Base-by-base conservation (phyloP, 2,113 vertebrate species). In the Sula dactylatra region DNA sequence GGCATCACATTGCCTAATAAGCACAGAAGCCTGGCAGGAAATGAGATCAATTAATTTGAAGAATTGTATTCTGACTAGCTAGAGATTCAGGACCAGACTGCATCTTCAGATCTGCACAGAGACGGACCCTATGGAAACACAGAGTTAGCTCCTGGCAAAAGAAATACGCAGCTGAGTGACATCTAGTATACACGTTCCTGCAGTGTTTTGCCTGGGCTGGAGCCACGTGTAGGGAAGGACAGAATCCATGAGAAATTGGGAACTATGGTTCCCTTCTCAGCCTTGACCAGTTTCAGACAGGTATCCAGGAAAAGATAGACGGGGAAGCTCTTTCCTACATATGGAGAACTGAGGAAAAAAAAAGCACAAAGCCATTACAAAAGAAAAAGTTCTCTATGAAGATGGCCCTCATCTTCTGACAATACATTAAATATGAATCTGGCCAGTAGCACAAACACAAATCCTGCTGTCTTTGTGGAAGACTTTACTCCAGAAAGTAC, bases 21-120 rank as follows among this genome's bases (percentile, higher is more conserved):
- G 72, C 65, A 86, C 77, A 94, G 93, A 95, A 94, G 83, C 61
- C 95, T 94, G 90, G 86, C 93, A 97, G 96, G 97, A 97, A 97
- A 96, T 94, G 34, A 94, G 89, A 94, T 94, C 96, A 94, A 96
- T 96, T 96, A 94, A 97, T 96, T 97, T 95, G 86, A 97, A 94
- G 81, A 95, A 91, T 89, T 87, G 61, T 91, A 54, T 82, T 97
- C 88, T 80, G 56, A 85, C 77, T 84, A 86, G 82, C 52, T 96
- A 81, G 82, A 88, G 50, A 81, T 74, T 92, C 95, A 91, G 55
- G 27, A 58, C 72, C 77, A 97, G 83, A 82, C 58, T 32, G 26
- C 34, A 82, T 86, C 56, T 91, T 93, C 54, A 80, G 61, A 89
- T 73, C 56, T 85, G 62, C 6, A 5, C 6, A 16, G 54, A 65